A percentile compares a stretch with the other conserved stretches of the same genome.
phyloP scores from a whole-genome alignment of 2,113 vertebrate species.

The Rhinolophus sinicus region DNA sequence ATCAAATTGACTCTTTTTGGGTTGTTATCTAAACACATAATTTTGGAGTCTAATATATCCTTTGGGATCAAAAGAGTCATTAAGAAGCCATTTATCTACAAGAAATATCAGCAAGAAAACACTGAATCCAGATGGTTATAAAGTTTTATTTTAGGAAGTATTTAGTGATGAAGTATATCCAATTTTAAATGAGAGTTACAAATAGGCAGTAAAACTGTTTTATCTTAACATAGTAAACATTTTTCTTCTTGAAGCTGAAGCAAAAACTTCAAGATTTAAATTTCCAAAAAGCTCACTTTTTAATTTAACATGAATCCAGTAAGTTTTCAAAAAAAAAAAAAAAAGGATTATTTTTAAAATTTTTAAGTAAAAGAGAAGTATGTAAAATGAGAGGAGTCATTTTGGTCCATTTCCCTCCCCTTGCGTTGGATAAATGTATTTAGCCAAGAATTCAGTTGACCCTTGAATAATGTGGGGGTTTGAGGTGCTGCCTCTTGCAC shows the following conservation, averaged over 20 bases:
- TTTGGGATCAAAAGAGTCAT: conserved; percentile 65
- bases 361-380: neutral
- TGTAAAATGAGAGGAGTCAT: neutral
- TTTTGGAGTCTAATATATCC: conserved; percentile 63
- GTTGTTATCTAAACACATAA: conserved; percentile 71
- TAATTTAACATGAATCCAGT: conserved; percentile 33
- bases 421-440: neutral
- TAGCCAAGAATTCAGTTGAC: neutral
- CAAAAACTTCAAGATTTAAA: conserved; percentile 18
- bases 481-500: neutral
- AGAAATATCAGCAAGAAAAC: conserved; percentile 70
- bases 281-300: conserved; percentile 17
- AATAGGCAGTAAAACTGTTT: conserved; percentile 62
- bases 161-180: conserved; percentile 62
- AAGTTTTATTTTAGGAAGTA: conserved; percentile 73
- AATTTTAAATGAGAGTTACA: conserved; percentile 65
- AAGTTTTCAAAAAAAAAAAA: neutral
- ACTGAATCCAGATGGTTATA: conserved; percentile 64
- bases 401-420: neutral
- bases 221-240: conserved; percentile 66
- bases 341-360: neutral
- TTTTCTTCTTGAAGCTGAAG: conserved; percentile 59
- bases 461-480: neutral
- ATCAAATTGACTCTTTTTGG: conserved; percentile 44
- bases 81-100: conserved; percentile 67